Evolutionary conservation across 2,113 vertebrate species (phyloP).

Genomic region (Spea bombifrons): DNA sequence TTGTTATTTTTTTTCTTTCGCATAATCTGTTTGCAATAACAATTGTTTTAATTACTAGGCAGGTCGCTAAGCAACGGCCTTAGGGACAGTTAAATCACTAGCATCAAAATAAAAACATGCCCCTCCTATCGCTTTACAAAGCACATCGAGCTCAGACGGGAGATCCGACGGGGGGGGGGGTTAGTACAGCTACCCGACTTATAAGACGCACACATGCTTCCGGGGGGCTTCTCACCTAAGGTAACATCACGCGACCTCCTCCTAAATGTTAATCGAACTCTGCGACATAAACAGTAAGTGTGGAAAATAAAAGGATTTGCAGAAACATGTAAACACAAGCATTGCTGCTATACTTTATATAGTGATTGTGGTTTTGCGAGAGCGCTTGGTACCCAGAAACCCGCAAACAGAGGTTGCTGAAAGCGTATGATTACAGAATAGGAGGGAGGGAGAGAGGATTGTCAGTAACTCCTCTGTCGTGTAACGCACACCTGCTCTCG

Average conservation of each 20-base stretch:
- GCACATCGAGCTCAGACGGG: conserved; percentile 52
- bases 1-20: conserved; percentile 49
- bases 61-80: conserved; percentile 58
- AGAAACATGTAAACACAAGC: too few species aligned
- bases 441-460: not conserved
- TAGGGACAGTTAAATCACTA: conserved; percentile 65
- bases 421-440: conserved; percentile 32
- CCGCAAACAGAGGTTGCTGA: conserved; percentile 19
- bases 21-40: conserved; percentile 55
- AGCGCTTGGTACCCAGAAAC: not conserved
- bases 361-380: too few species aligned
- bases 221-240: too few species aligned
- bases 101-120: conserved; percentile 52
- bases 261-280: too few species aligned
- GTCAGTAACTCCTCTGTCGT: too few species aligned
- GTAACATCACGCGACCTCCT: too few species aligned
- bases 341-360: too few species aligned
- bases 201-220: too few species aligned
- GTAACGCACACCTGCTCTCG: conserved; percentile 19
- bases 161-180: too few species aligned
- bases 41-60: conserved; percentile 57
- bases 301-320: too few species aligned
- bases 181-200: too few species aligned
- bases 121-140: conserved; percentile 46
- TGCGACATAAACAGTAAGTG: too few species aligned